These are phyloP conservation scores for Vireo altiloquus DNA, from an alignment of 2,113 vertebrate species.

Conservation along the genomic window DNA sequence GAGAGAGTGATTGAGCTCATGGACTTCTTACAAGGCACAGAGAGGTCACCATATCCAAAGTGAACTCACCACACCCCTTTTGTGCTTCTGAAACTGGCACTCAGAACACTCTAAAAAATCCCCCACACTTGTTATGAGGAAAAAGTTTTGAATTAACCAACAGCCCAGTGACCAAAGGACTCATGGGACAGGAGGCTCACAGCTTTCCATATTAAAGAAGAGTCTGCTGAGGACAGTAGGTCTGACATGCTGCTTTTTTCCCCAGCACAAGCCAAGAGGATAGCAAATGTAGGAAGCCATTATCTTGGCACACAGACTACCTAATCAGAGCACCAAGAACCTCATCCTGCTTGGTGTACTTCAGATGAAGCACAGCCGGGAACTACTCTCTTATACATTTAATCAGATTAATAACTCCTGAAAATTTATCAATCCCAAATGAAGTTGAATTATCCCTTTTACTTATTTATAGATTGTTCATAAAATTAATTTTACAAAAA, in stretches of 20 bases:
- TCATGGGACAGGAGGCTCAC: not conserved
- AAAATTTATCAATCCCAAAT: not conserved
- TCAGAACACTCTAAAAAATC: fast-evolving
- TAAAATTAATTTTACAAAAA: not conserved
- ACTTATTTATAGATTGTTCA: not conserved
- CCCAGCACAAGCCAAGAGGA: not conserved
- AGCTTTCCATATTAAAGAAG: not conserved
- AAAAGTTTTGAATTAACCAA: not conserved
- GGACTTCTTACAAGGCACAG: not conserved
- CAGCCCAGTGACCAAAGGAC: not conserved
- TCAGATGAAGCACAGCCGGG: not conserved
- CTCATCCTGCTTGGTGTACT: not conserved
- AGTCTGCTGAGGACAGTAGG: not conserved
- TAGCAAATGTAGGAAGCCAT: not conserved
- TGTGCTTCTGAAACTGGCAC: not conserved
- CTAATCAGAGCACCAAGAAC: not conserved
- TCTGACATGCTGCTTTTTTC: not conserved
- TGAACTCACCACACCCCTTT: not conserved
- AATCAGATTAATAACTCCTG: not conserved
- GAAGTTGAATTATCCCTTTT: not conserved
- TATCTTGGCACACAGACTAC: not conserved
- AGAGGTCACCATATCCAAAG: not conserved
- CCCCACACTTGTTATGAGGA: not conserved
- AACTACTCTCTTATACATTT: not conserved
- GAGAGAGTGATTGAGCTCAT: not conserved